Base-by-base conservation (phyloP, 2,797 vertebrate species). In the Syngnathus rostellatus region DNA sequence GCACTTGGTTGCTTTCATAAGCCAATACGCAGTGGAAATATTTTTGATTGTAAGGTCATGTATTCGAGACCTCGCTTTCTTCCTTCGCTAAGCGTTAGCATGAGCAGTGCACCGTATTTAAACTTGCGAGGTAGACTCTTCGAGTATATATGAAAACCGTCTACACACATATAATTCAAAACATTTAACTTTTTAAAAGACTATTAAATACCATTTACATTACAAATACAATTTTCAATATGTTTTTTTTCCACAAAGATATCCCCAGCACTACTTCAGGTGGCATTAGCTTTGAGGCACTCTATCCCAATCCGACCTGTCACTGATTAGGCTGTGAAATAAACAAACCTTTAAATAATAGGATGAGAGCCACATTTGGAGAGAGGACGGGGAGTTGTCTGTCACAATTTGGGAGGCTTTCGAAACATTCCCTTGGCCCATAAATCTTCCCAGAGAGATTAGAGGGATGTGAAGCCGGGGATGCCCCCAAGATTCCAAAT, bases 391-490 rank as follows among this genome's bases (percentile, higher is more conserved):
- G 85, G 89, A 89, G 88, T 87, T 86, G 85, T 90, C 86, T 86
- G 68, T 86, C 80, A 87, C 85, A 86, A 89, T 89, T 90, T 90
- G 89, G 82, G 86, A 89, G 83, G 76, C 86, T 86, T 62, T 86
- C 82, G 86, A 82, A 88, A 87, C 78, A 85, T 87, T 89, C 86
- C 83, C 88, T 83, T 70, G 68, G 78, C 78, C 81, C 84, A 88
- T 91, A 90, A 90, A 92, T 91, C 81, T 83, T 90, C 81, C 78
- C 78, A 78, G 77, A 81, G 78, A 89, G 85, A 90, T 89, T 90
- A 90, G 89, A 86, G 60, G 84, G 82, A 89, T 89, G 80, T 82
- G 74, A 85, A 85, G 82, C 79, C 70, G 69, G 81, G 81, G 87
- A 88, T 85, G 86, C 85, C 88, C 79, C 60, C 82, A 84, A 89